A percentile compares a stretch with the other conserved stretches of the same genome.
phyloP scores from a whole-genome alignment of 2,888 invertebrate genomes.

The Lumbricus terrestris region DNA sequence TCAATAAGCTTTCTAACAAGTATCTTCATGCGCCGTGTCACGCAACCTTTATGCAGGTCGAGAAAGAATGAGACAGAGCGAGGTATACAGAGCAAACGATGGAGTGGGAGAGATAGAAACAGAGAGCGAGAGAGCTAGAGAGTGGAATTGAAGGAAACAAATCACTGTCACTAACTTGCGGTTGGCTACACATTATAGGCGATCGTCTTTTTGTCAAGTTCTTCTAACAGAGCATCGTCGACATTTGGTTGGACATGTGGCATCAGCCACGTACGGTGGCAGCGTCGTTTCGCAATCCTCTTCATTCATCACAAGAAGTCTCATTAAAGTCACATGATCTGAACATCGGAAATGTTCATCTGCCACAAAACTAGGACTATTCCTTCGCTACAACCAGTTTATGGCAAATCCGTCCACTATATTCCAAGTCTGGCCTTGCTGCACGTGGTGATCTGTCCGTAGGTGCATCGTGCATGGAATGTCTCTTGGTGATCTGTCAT shows the following conservation, averaged over 20 bases:
- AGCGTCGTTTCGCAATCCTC: background rate
- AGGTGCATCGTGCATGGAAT: too few relatives aligned
- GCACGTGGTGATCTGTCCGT: background rate
- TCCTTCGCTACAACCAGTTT: background rate
- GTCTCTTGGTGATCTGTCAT: background rate
- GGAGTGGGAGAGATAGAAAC: slow-evolving; percentile 22
- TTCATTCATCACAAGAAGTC: background rate
- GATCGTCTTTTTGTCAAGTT: background rate
- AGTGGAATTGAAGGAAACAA: background rate
- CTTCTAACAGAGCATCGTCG: background rate
- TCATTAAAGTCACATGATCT: background rate
- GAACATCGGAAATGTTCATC: background rate
- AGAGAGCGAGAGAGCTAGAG: slow-evolving; percentile 16
- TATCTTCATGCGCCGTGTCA: background rate
- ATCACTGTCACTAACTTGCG: background rate
- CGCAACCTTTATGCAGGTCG: background rate
- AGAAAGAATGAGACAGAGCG: slow-evolving; percentile 19
- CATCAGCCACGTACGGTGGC: too few relatives aligned
- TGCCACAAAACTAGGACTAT: background rate
- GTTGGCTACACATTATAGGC: background rate
- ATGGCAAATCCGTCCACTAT: background rate
- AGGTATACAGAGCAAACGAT: slow-evolving; percentile 17
- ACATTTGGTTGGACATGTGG: background rate
- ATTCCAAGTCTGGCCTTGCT: background rate
- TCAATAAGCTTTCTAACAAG: background rate